Conservation (phyloP, 2,888 invertebrate genomes). For the Caenorhabditis panamensis region DNA sequence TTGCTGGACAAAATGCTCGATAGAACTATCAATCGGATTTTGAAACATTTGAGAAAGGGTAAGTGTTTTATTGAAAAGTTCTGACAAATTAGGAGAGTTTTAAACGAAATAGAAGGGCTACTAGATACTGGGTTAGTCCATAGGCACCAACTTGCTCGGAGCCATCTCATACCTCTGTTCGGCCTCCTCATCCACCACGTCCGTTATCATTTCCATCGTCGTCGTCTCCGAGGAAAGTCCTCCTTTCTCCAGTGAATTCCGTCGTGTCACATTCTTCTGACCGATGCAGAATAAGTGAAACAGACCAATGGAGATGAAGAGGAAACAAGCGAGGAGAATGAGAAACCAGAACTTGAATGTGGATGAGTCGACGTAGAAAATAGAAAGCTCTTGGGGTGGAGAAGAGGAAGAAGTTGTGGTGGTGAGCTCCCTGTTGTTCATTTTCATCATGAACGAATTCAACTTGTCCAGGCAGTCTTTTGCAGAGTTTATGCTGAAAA, state of each 20-base stretch:
- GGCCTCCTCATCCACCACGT: constrained; percentile 22
- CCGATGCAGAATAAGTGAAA: constrained; percentile 43
- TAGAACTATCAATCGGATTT: constrained; percentile 47
- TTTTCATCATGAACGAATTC: constrained; percentile 8
- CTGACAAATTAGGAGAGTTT: not conserved
- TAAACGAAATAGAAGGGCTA: too few relatives aligned
- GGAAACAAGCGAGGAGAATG: constrained; percentile 21
- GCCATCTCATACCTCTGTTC: not conserved
- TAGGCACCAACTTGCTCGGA: not conserved
- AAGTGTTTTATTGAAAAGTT: not conserved
- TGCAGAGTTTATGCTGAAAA: constrained; percentile 21
- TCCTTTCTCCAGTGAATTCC: constrained; percentile 16
- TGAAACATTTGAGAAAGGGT: constrained; percentile 48
- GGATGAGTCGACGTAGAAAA: constrained; percentile 3
- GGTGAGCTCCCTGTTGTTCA: constrained; percentile 1
- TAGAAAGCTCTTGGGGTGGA: not conserved
- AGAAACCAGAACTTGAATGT: constrained; percentile 38
- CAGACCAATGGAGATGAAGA: constrained; percentile 28
- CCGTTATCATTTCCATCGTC: constrained; percentile 44
- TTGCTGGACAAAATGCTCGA: constrained; percentile 11
- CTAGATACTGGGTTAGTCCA: not conserved
- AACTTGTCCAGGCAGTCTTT: constrained; percentile 1
- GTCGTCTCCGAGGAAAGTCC: constrained; percentile 17
- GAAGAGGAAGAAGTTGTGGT: not conserved
- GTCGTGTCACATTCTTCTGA: constrained; percentile 38